A percentile compares a stretch with the other conserved stretches of the same genome.
These are phyloP conservation scores for Tetropium fuscum DNA, from an alignment of 2,888 invertebrate genomes.

Conservation along the genomic window DNA sequence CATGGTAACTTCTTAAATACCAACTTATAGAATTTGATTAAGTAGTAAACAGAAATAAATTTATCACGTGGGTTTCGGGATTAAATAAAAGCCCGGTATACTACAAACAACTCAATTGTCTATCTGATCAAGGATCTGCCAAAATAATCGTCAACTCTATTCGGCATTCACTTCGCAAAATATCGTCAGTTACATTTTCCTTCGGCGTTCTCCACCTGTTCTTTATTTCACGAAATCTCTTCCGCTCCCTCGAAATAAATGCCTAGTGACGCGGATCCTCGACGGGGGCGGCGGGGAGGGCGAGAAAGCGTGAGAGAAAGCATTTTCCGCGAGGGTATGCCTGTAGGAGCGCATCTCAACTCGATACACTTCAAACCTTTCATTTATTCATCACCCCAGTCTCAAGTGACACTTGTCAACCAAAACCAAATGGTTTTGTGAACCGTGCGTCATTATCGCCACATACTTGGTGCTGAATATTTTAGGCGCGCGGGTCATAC, in stretches of 20 bases:
- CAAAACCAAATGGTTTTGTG: slow-evolving; percentile 37
- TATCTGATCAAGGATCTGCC: too few relatives aligned
- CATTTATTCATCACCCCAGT: slow-evolving; percentile 43
- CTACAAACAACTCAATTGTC: too few relatives aligned
- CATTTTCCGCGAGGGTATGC: slow-evolving; percentile 9
- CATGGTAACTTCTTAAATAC: too few relatives aligned
- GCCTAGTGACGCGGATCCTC: slow-evolving; percentile 9
- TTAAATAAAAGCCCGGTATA: too few relatives aligned
- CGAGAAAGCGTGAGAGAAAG: slow-evolving; percentile 11
- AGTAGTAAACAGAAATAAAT: too few relatives aligned
- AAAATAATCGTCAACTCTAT: too few relatives aligned
- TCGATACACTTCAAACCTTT: slow-evolving; percentile 33
- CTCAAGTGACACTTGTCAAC: slow-evolving; percentile 39
- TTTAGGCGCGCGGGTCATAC: slow-evolving; percentile 23
- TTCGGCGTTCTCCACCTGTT: background rate
- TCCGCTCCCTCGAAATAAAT: slow-evolving; percentile 14
- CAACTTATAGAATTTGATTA: too few relatives aligned
- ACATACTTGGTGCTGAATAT: slow-evolving; percentile 37
- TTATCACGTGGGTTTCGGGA: too few relatives aligned
- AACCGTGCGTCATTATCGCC: slow-evolving; percentile 37
- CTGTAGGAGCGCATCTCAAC: slow-evolving; percentile 2
- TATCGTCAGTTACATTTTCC: background rate
- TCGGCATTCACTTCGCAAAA: background rate
- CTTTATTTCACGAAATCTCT: slow-evolving; percentile 19
- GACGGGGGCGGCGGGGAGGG: too few relatives aligned